Evolutionary conservation across 37 sponge, comb jelly and placozoan species (phyloP), one percentile per base, ranked within the genome.

Genomic region (Theonella swinhoei): DNA sequence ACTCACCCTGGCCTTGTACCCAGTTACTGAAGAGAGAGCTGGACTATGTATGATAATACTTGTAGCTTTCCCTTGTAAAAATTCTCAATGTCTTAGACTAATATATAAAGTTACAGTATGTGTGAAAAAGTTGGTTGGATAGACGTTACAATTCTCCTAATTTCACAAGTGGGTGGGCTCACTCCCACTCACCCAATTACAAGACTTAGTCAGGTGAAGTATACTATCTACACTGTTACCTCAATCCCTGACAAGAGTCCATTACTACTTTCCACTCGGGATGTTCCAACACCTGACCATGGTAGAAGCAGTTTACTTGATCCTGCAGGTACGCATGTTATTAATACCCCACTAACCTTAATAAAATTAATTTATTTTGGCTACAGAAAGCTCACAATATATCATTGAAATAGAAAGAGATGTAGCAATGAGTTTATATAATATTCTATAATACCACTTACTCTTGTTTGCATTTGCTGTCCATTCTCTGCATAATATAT

Each of bases 261-360:
- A 91, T 83, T 37, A 66, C 76, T 14, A 41, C 83, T 67, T 38
- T 63, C 91, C 91, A 91, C 1, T 63, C 68, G 36, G 91, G 87
- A 28, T 73, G 67, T 9, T 75, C 91, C 65, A 42, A 64, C 62
- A 91, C 91, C 75, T 34, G 59, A 7, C 91, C 91, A 0, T 91
- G 91, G 72, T 91, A 91, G 82, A 74, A 91, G 41, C 91, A 91
- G 68, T 91, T 91, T 74, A 68, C 68, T 36, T 68, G 78, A 62
- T 59, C 83, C 89, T 89, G 64, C 20, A 26, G 64, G 31, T 14
- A 35, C 2, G 71, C 23, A 23, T 40, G 28, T 1, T 2, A 76
- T 28, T 11, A 11, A 17, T 24, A 1, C 28, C 58, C 8, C 34
- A 38, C 4, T 42, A n/a, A n/a, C n/a, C n/a, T n/a, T n/a, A n/a